Evolutionary conservation across 2,888 invertebrate species (phyloP).

Genomic region (Epirrhoe alternata): DNA sequence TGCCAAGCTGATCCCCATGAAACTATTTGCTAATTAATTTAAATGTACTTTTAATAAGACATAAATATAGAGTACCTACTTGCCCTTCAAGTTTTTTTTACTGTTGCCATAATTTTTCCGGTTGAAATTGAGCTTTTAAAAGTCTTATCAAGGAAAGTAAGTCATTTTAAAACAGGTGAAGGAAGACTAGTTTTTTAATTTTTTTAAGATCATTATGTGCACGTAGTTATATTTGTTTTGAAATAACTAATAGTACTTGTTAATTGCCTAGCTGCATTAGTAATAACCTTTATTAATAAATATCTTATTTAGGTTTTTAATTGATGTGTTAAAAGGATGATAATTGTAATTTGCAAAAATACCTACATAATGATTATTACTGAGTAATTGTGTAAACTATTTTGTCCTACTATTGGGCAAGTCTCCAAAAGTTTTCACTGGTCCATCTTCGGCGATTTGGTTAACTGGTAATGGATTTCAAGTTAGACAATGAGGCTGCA

Average conservation of each 20-base stretch:
- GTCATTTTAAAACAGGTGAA: conserved; percentile 37
- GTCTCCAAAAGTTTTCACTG: too few relatives aligned
- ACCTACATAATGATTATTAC: neutral
- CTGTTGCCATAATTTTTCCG: neutral
- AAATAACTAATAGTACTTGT: neutral
- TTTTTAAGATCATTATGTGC: conserved; percentile 12
- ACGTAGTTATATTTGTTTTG: conserved; percentile 10
- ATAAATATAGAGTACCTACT: conserved; percentile 6
- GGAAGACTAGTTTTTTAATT: conserved; percentile 30
- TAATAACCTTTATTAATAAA: neutral
- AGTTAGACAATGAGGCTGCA: too few relatives aligned
- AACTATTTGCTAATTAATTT: conserved; percentile 18
- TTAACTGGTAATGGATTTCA: too few relatives aligned
- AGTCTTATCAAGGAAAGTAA: conserved; percentile 33
- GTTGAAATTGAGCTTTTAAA: conserved; percentile 8
- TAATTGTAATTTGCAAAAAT: neutral
- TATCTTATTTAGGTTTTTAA: neutral
- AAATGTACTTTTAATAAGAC: conserved; percentile 14
- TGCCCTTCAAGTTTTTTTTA: neutral
- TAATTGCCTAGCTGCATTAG: neutral
- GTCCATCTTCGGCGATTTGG: too few relatives aligned
- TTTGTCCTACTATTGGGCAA: too few relatives aligned
- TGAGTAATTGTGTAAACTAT: too few relatives aligned
- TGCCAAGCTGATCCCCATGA: neutral
- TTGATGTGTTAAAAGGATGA: neutral